Base-by-base conservation (phyloP, 2,113 vertebrate genomes). In the Cepphus grylle region DNA sequence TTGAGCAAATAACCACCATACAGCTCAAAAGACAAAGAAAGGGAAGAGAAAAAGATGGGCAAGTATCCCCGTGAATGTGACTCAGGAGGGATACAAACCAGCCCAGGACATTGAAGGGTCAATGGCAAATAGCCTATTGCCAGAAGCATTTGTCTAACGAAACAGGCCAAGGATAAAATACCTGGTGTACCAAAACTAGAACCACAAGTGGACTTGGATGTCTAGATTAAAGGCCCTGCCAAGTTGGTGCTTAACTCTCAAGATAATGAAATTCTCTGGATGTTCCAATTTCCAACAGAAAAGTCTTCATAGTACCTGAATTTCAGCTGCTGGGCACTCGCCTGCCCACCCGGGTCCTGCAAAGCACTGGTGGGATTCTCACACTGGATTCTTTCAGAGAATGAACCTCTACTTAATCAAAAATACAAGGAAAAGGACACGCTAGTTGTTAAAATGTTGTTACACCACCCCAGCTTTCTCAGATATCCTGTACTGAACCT, bases 1-100 rank as follows among this genome's bases (percentile, higher is more conserved):
- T 73, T 90, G 55, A 94, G 84, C 94, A 96, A 97, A 96, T 74
- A 95, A 47, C 71, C 74, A 90, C 71, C 81, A 73, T 7, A 27
- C 49, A 77, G 74, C 78, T 95, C 94, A 62, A 59, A 91, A 88
- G 79, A 86, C 76, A 93, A 86, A 77, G 74, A 86, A 93, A 82
- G 62, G 49, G 29, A 63, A 63, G 66, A 58, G 56, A 27, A 74
- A 81, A 73, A 77, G 45, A 50, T 52, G 84, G 81, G 23, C n/a
- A 72, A 80, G 42, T 70, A 70, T 73, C 74, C 59, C 53, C 0
- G 0, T 62, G 91, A 90, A 53, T 52, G 45, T 43, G 78, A 80
- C n/a, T 58, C 62, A 50, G 84, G 50, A 83, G 43, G 15, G 55
- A 80, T 20, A 76, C 1, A n/a, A 81, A 56, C 61, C 70, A 86